Conservation (phyloP, 2,113 vertebrate species). For the Cynoglossus semilaevis region DNA sequence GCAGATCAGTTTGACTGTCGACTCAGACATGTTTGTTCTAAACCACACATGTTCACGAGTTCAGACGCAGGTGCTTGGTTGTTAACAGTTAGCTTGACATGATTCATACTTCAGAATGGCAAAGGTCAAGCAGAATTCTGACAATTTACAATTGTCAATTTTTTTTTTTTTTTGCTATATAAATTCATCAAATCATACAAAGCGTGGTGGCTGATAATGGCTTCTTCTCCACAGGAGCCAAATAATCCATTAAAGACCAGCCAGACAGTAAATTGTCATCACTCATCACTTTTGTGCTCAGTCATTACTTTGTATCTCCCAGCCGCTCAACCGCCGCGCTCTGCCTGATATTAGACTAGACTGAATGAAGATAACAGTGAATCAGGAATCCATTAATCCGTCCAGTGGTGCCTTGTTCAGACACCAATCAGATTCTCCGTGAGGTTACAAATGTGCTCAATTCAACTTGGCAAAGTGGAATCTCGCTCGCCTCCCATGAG, state of each 20-base stretch:
- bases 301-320: conserved; percentile 16
- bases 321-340: conserved; percentile 4
- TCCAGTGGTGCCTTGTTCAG: conserved; percentile 40
- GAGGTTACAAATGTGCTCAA: conserved; percentile 23
- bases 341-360: conserved; percentile 43
- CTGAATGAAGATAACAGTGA: conserved; percentile 48
- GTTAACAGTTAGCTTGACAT: conserved; percentile 9
- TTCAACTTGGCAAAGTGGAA: conserved; percentile 19
- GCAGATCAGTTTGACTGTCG: too few species aligned
- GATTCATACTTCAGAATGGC: conserved; percentile 8
- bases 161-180: conserved; percentile 19
- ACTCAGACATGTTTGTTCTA: too few species aligned
- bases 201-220: conserved; percentile 66
- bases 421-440: conserved; percentile 26
- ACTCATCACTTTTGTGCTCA: neutral
- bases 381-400: conserved; percentile 60
- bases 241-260: conserved; percentile 64
- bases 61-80: too few species aligned
- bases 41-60: too few species aligned
- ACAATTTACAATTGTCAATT: conserved; percentile 11
- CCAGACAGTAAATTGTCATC: conserved; percentile 49
- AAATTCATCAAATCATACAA: conserved; percentile 32
- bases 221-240: conserved; percentile 53
- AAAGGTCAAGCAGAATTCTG: conserved; percentile 22
- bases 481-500: conserved; percentile 27